Base-by-base conservation (phyloP, 2,888 invertebrate species). In the Ceramica pisi region DNA sequence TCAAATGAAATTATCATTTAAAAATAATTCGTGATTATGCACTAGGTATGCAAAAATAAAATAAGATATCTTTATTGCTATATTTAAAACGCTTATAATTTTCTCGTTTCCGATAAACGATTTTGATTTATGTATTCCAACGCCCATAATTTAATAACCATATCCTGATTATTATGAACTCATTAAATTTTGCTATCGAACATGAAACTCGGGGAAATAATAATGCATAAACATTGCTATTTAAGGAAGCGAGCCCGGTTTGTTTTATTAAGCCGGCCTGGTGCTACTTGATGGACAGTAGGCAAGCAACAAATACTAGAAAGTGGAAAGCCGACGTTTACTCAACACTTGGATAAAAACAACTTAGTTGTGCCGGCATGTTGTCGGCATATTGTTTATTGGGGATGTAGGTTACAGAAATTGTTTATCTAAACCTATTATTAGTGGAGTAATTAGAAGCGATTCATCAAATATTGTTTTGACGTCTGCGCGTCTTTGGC, bases 241-340 rank as follows among this genome's bases (percentile, higher is more conserved):
- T 75, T 67, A 60, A 79, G 75, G 69, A 81, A 86, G 79, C 65
- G 69, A 78, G 67, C 16, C 61, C 55, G 69, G 55, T 50, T 75
- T 78, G 68, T 67, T 83, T 73, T 75, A 78, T 72, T 71, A 78
- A 78, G 62, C 65, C 75, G 64, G 77, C 77, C 73, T 60, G 70
- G 64, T 62, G 67, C 69, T 59, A 53, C n/a, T 73, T 86, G 85
- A 83, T 81, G 66, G 73, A 77, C 75, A 77, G 78, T 78, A 73
- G 64, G 63, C 62, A 74, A 76, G 79, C 64, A 78, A 79, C 74
- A 70, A 41, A 41, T 53, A 59, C 64, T 88, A 88, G 90, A 88
- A 90, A 90, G 90, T 80, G 81, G 89, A 86, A 90, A 90, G 82
- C 83, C 66, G 60, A 41, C 14, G 41, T 41, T 14, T 41, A 41